Base-by-base conservation (phyloP, 2,113 vertebrate species). In the Notarius lentiginosus region DNA sequence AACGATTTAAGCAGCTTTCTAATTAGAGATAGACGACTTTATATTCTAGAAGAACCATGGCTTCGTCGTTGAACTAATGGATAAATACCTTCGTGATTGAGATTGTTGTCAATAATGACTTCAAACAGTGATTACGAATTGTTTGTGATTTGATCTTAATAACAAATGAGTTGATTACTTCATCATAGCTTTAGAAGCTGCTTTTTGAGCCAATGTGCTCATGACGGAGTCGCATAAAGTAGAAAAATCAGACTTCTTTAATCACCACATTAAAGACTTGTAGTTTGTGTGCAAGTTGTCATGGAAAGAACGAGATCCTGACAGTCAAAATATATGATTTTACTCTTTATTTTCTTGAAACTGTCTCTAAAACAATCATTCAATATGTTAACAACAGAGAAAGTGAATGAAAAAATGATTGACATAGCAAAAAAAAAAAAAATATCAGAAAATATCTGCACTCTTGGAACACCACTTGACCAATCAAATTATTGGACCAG, bases 1-100 rank as follows among this genome's bases (percentile, higher is more conserved):
- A 51, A 49, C 20, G 72, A 75, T 51, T 49, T 49, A 24, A 75
- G 51, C 34, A 75, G 18, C 72, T 75, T 75, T 22, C 72, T 75
- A 49, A 75, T 75, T 75, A 75, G 72, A 49, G 41, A 75, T 22
- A 24, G 72, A 49, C 72, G 22, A 51, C 72, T 75, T 75, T 49
- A 75, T 75, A 75, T 75, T 51, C 72, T 24, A 24, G 20, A 75
- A 47, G 20, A 10, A 49, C 72, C 4, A 10, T 12, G 18, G 41
- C 41, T 49, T 75, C 49, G 41, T 27, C 51, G 41, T 47, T 75
- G 72, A 51, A 11, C 72, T 49, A 49, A 75, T 1, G 11, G 41
- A 75, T 49, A 75, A 22, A 49, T 49, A 51, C 9, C 20, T 1
- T 49, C 18, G 51, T 75, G 72, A 51, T 75, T 49, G 72, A 49